Evolutionary conservation across 2,113 vertebrate genomes (phyloP).

Genomic region (Calyptomena viridis): DNA sequence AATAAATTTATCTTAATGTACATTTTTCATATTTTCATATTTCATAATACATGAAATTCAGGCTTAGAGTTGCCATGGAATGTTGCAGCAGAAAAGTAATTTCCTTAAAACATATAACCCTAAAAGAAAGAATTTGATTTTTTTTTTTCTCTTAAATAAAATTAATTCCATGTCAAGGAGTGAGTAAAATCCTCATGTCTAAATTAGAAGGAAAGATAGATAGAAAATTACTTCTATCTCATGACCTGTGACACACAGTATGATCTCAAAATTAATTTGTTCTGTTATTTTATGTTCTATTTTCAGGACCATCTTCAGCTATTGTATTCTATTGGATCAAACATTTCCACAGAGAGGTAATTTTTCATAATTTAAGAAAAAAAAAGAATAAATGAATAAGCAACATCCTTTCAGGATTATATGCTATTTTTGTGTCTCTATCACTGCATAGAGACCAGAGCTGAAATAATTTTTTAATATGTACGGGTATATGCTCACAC

Average conservation of each 20-base stretch:
- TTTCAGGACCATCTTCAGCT: slow-evolving; percentile 91
- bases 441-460: not conserved
- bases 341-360: slow-evolving; percentile 89
- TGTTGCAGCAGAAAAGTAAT: not conserved
- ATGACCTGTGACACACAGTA: not conserved
- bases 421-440: not conserved
- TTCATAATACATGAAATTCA: not conserved
- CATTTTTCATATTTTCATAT: not conserved
- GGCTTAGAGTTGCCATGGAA: not conserved
- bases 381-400: not conserved
- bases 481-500: not conserved
- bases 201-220: not conserved
- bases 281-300: slow-evolving; percentile 48
- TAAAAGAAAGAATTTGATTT: not conserved
- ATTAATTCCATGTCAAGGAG: not conserved
- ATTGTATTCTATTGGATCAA: slow-evolving; percentile 85
- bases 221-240: not conserved
- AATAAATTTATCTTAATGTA: not conserved
- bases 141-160: not conserved
- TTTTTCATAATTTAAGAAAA: not conserved
- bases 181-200: not conserved
- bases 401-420: not conserved
- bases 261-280: slow-evolving; percentile 29
- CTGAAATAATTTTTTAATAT: not conserved
- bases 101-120: not conserved